These are phyloP conservation scores for Antidorcas marsupialis DNA, from an alignment of 2,113 vertebrate species.

Conservation along the genomic window DNA sequence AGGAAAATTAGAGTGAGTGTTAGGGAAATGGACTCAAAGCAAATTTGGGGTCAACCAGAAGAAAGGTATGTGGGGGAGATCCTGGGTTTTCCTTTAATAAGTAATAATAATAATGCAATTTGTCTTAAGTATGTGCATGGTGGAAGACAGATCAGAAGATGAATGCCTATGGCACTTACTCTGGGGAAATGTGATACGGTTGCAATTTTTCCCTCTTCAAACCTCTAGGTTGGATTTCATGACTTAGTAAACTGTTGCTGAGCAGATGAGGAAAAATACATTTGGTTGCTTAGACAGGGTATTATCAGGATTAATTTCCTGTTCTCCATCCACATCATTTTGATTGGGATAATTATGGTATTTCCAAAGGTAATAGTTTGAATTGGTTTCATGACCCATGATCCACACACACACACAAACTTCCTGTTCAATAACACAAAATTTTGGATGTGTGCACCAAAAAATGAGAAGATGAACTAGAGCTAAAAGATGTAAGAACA, in stretches of 20 bases:
- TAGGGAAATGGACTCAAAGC: neutral
- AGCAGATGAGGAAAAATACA: neutral
- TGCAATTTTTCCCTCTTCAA: neutral
- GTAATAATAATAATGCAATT: slow-evolving; percentile 46
- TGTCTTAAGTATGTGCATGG: neutral
- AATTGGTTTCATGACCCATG: neutral
- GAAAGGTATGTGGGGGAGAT: neutral
- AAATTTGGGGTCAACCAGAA: slow-evolving; percentile 33
- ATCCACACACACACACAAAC: neutral
- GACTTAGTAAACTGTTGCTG: neutral
- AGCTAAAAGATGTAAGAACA: neutral
- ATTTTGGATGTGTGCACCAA: neutral
- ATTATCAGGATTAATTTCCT: slow-evolving; percentile 31
- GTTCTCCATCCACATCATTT: slow-evolving; percentile 18
- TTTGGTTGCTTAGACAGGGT: neutral
- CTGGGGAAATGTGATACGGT: neutral
- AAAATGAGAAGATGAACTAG: neutral
- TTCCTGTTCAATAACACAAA: neutral
- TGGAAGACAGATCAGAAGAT: neutral
- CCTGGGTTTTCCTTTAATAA: slow-evolving; percentile 43
- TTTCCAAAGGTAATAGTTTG: slow-evolving; percentile 10
- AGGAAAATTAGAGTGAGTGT: slow-evolving; percentile 40
- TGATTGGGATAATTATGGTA: slow-evolving; percentile 1
- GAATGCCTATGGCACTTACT: neutral
- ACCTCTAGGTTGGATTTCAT: neutral